Evolutionary conservation across 2,797 vertebrate genomes (phyloP), one percentile per base, ranked within the genome.

Genomic region (Intellagama lesueurii): DNA sequence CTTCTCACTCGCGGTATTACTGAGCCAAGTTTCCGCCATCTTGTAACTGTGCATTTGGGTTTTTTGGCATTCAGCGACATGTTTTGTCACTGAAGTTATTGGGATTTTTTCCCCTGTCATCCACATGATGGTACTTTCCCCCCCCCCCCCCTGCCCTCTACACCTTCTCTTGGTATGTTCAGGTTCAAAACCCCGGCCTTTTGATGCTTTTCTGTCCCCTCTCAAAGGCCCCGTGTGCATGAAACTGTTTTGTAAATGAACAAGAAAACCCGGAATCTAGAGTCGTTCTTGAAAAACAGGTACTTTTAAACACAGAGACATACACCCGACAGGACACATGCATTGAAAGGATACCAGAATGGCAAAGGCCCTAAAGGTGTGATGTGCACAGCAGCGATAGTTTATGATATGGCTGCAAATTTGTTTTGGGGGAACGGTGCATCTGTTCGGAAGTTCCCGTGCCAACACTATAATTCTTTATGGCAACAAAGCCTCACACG

Each of bases 381-480:
- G 87, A 92, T 82, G 93, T 80, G 90, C 90, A 83, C 68, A n/a
- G 66, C 72, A 14, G 92, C 68, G 78, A 89, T 87, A 92, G 90
- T n/a, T 89, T 81, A 94, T 68, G 22, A 90, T 85, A 93, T 87
- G 94, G 94, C 94, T 90, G 82, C 92, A 93, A 91, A 94, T 92
- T 81, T 95, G 95, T 95, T 95, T 94, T 94, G 94, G 94, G 92
- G 91, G 93, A 94, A 94, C 83, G 12, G 85, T 68, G 76, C 95
- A 95, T 97, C 97, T 97, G 96, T 93, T 93, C 90, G 91, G 94
- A 89, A 91, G 93, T 94, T 92, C n/a, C 9, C 91, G 90, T 95
- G 97, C 96, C 96, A 96, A 96, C 28, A 6, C 93, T 91, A 69
- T 94, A 94, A 94, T 92, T 96, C 94, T 94, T 94, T 93, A 94